These are phyloP conservation scores for Bostrychus sinensis DNA, from an alignment of 2,113 vertebrate genomes.

Conservation along the genomic window DNA sequence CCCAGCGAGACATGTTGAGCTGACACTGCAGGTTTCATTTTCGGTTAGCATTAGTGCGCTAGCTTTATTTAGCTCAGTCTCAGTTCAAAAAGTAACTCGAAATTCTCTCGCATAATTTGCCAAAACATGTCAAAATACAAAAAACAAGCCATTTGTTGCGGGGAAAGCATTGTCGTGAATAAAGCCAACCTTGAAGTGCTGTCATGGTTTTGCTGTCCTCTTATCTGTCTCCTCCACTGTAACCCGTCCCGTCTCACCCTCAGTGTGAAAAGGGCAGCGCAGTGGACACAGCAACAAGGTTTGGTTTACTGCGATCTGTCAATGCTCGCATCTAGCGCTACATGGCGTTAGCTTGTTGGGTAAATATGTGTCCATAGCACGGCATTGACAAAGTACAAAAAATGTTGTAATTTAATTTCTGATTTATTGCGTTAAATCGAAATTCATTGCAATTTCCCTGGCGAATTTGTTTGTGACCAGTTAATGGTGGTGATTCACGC, in stretches of 20 bases:
- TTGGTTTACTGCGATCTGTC: conserved; percentile 51
- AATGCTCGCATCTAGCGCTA: conserved; percentile 44
- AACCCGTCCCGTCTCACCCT: conserved; percentile 49
- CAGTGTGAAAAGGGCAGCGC: conserved; percentile 60
- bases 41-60: conserved; percentile 63
- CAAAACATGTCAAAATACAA: background rate
- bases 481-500: background rate
- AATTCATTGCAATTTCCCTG: background rate
- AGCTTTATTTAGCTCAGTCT: conserved; percentile 61
- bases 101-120: background rate
- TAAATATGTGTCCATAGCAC: conserved; percentile 12
- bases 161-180: background rate
- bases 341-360: conserved; percentile 38
- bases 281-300: conserved; percentile 56
- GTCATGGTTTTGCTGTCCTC: conserved; percentile 52
- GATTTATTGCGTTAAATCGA: background rate
- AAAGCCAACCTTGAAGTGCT: conserved; percentile 58
- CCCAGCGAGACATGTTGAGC: conserved; percentile 38
- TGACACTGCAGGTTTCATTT: conserved; percentile 71
- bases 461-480: background rate
- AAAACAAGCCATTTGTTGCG: background rate
- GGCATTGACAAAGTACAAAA: background rate
- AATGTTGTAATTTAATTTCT: too few species aligned
- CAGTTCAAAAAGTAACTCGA: conserved; percentile 31
- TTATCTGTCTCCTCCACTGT: conserved; percentile 31